phyloP scores from a whole-genome alignment of 2,113 vertebrate genomes.

The Leucopsar rothschildi region DNA sequence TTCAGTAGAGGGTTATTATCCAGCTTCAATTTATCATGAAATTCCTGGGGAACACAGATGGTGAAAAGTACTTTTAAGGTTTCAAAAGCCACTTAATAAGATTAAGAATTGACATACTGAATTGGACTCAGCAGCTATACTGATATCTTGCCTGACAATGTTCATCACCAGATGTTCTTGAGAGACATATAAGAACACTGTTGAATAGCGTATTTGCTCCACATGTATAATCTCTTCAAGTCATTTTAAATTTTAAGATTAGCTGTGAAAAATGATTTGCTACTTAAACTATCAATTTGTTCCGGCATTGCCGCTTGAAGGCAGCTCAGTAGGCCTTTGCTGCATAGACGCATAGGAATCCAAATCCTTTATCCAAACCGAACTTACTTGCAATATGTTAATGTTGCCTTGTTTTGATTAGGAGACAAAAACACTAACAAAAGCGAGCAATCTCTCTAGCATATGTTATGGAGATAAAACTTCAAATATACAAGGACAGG shows the following conservation, averaged over 20 bases:
- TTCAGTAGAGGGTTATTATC: slow-evolving; percentile 16
- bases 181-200: neutral
- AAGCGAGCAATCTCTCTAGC: neutral
- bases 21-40: slow-evolving; percentile 1
- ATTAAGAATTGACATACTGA: slow-evolving; percentile 21
- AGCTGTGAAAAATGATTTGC: slow-evolving; percentile 24
- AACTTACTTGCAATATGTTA: neutral
- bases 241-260: slow-evolving; percentile 37
- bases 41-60: slow-evolving; percentile 14
- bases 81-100: slow-evolving; percentile 51
- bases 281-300: slow-evolving; percentile 20
- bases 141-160: neutral
- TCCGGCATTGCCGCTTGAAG: neutral
- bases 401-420: neutral
- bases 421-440: neutral
- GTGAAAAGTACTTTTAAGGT: neutral
- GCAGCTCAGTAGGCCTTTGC: neutral
- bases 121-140: neutral
- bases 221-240: slow-evolving; percentile 21
- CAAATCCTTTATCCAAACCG: neutral
- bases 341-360: neutral
- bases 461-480: neutral
- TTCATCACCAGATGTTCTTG: slow-evolving; percentile 33
- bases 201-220: neutral
- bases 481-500: neutral